Conservation (phyloP, 2,888 invertebrate species). For the Eupelmus urozonus region DNA sequence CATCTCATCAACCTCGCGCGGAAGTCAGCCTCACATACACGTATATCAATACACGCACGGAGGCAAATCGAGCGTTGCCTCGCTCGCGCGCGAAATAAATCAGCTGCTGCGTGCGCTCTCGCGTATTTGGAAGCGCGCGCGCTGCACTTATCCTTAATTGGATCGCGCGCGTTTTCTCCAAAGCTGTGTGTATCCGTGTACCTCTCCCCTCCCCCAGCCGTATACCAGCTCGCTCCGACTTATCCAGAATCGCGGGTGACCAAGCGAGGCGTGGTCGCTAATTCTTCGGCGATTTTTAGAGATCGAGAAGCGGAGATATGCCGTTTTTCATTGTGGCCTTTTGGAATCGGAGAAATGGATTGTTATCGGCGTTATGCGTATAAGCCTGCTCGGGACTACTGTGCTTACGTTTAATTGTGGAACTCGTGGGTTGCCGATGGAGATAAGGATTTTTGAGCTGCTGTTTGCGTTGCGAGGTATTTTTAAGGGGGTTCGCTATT, state of each 20-base stretch:
- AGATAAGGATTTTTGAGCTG: too few species aligned
- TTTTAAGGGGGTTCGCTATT: too few species aligned
- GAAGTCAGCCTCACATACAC: neutral
- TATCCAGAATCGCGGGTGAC: neutral
- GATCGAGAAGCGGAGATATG: too few species aligned
- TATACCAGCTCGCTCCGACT: too few species aligned
- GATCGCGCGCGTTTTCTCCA: constrained; percentile 56
- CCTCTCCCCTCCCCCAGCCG: too few species aligned
- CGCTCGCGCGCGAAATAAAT: constrained; percentile 45
- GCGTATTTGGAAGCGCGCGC: constrained; percentile 53
- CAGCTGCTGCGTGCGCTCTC: constrained; percentile 11
- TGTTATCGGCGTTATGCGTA: too few species aligned
- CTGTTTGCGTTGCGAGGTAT: too few species aligned
- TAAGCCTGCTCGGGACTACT: too few species aligned
- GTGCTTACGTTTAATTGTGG: too few species aligned
- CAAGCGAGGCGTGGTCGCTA: constrained; percentile 20
- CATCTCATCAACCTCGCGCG: neutral
- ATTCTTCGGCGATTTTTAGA: neutral
- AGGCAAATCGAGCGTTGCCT: neutral
- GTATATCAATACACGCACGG: neutral
- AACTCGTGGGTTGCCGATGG: too few species aligned
- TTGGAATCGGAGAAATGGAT: neutral
- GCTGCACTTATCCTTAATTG: constrained; percentile 66
- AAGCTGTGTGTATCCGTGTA: constrained; percentile 10
- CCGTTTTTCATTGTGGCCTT: too few species aligned